phyloP scores from a whole-genome alignment of 2,797 vertebrate species.

The Vultur gryphus region DNA sequence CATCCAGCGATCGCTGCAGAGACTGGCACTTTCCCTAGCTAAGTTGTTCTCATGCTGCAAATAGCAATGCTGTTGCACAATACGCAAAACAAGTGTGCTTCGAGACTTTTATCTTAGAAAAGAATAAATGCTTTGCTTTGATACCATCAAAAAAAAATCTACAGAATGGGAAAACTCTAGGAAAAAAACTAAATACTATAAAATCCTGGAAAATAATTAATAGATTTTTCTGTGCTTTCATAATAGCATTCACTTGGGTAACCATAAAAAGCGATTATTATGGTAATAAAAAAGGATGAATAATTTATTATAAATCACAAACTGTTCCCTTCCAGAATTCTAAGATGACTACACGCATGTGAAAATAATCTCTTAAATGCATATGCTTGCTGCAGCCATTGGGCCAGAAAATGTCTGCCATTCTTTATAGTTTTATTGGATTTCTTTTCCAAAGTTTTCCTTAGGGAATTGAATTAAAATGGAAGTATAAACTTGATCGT shows the following conservation, averaged over 20 bases:
- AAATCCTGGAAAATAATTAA: conserved; percentile 40
- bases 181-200: not conserved
- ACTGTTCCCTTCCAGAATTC: conserved; percentile 1
- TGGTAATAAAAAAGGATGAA: conserved; percentile 29
- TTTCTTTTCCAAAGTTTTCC: not conserved
- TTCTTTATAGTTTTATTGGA: not conserved
- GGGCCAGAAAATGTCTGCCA: not conserved
- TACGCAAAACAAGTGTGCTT: not conserved
- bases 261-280: not conserved
- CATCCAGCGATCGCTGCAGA: not conserved
- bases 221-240: conserved; percentile 47
- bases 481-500: not conserved
- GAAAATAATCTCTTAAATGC: not conserved
- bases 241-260: conserved; percentile 26
- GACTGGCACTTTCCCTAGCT: not conserved
- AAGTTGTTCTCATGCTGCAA: not conserved
- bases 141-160: not conserved
- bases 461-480: not conserved
- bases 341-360: not conserved
- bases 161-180: not conserved
- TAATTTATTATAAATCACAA: conserved; percentile 26
- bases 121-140: not conserved
- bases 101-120: not conserved
- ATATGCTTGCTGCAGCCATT: not conserved
- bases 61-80: not conserved